Base-by-base conservation (phyloP, 1,140 invertebrate species). In the Probaryconus sp. region DNA sequence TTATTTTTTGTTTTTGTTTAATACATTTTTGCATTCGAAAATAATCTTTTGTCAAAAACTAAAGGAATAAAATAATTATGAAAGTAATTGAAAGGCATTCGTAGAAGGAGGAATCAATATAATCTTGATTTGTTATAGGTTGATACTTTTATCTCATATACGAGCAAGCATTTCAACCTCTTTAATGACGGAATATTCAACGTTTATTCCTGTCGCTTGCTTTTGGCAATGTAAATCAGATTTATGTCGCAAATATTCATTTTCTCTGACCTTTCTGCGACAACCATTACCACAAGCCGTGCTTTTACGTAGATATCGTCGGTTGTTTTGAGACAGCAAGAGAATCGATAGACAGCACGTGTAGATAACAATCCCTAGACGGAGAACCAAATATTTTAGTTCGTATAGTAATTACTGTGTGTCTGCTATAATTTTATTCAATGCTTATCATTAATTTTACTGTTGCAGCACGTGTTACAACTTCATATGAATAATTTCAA, bases 291-390 rank as follows among this genome's bases (percentile, higher is more conserved):
- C 55, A 9, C 45, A 69, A 60, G 55, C 47, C 55, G 55, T 55
- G 50, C 68, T 56, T 53, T 48, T 81, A 79, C 79, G 79, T 81
- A 79, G 79, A 82, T 76, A 60, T 28, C 71, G 35, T 24, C 69
- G 64, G 65, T 40, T 51, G 50, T 74, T 81, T 64, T 58, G 79
- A 82, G 79, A 82, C 83, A 83, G 77, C 79, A 76, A 78, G 79
- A 83, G 80, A 87, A 87, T 87, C 84, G 81, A 87, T 87, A 85
- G 84, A 87, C 83, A 86, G 82, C 84, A 85, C 83, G 83, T 85
- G 84, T 81, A 85, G 83, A 86, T 87, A 85, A 86, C 84, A 84
- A 86, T 86, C 83, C 80, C 72, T 69, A 76, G 30, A 71, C 55
- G 20, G 11, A 48, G 38, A 53, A 63, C 24, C 31, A 55, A 70